These are phyloP conservation scores for Gerris buenoi DNA, from an alignment of 1,140 invertebrate species.

Conservation along the genomic window DNA sequence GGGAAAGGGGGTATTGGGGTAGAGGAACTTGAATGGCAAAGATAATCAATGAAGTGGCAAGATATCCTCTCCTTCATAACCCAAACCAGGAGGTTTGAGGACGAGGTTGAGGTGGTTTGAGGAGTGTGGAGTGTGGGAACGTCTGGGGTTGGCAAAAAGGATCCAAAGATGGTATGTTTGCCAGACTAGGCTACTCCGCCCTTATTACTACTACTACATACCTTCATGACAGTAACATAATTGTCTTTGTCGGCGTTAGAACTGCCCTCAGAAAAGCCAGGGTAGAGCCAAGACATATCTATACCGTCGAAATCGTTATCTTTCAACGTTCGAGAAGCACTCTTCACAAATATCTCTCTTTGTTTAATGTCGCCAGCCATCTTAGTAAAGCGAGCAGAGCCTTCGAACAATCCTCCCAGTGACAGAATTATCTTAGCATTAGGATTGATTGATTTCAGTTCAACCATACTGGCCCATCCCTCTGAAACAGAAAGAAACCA, in stretches of 20 bases:
- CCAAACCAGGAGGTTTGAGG: too few relatives aligned
- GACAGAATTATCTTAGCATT: constrained; percentile 68
- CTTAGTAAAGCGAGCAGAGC: constrained; percentile 65
- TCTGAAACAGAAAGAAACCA: too few relatives aligned
- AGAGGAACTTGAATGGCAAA: too few relatives aligned
- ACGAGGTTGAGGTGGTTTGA: too few relatives aligned
- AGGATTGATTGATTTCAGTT: constrained; percentile 38
- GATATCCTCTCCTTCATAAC: too few relatives aligned
- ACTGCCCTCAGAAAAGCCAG: constrained; percentile 30
- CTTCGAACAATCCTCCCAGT: constrained; percentile 80
- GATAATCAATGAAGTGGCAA: too few relatives aligned
- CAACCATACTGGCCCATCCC: constrained; percentile 47
- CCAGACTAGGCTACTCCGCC: too few relatives aligned
- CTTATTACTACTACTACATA: too few relatives aligned
- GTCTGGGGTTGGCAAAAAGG: too few relatives aligned
- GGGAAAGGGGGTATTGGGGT: too few relatives aligned
- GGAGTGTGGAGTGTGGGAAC: too few relatives aligned
- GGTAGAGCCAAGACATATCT: constrained; percentile 82
- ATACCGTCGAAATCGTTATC: constrained; percentile 73
- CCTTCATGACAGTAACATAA: constrained; percentile 13
- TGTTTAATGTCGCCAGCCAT: constrained; percentile 55
- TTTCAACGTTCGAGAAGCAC: constrained; percentile 57
- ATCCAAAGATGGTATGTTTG: too few relatives aligned
- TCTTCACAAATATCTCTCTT: constrained; percentile 50
- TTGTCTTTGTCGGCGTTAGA: constrained; percentile 14